Percentiles rank a stretch among this genome's conserved stretches.
These are phyloP conservation scores for Crenichthys baileyi DNA, from an alignment of 2,797 vertebrate genomes.

Conservation along the genomic window DNA sequence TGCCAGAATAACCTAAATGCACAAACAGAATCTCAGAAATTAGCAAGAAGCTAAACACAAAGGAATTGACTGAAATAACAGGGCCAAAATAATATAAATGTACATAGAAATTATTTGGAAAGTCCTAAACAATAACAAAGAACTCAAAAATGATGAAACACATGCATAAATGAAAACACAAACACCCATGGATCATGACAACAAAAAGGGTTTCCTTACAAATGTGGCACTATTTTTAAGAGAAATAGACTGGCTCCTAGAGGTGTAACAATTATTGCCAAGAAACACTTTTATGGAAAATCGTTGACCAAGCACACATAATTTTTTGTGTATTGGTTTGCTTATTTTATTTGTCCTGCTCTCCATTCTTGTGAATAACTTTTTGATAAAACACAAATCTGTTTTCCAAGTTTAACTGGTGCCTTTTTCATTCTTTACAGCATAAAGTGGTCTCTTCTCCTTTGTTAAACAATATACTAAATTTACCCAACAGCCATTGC, in stretches of 20 bases:
- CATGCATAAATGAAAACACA: too few relatives aligned
- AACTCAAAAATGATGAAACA: too few relatives aligned
- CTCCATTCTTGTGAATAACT: background rate
- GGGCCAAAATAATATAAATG: too few relatives aligned
- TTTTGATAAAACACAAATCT: background rate
- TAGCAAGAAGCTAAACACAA: too few relatives aligned
- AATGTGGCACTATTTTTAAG: too few relatives aligned
- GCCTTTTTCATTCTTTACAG: background rate
- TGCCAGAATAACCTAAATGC: too few relatives aligned
- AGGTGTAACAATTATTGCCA: background rate
- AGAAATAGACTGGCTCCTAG: background rate
- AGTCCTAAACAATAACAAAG: too few relatives aligned
- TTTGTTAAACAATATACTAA: background rate
- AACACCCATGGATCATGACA: too few relatives aligned
- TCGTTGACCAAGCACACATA: background rate
- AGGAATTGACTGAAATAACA: too few relatives aligned
- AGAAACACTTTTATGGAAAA: background rate
- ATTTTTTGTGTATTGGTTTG: background rate
- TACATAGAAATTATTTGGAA: too few relatives aligned
- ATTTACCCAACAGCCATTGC: background rate
- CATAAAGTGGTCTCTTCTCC: background rate
- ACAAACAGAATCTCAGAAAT: too few relatives aligned
- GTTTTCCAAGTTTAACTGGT: background rate
- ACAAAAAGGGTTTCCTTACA: background rate
- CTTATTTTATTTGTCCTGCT: too few relatives aligned